Evolutionary conservation across 2,797 vertebrate genomes (phyloP), one percentile per base, ranked within the genome.

Genomic region (Myotis myotis): DNA sequence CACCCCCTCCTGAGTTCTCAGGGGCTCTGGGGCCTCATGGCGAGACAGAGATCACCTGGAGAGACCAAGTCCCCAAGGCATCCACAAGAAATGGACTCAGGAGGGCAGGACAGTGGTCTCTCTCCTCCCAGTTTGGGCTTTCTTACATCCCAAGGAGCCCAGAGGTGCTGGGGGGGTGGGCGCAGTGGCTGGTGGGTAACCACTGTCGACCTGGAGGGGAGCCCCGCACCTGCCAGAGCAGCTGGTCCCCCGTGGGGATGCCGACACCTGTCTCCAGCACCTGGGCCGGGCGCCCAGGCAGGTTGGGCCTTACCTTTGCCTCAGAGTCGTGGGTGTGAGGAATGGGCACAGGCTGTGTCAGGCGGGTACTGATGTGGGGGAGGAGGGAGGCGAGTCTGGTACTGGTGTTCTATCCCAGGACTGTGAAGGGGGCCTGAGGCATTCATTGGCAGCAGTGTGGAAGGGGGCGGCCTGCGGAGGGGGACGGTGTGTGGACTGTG

Each of bases 401-500:
- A 2, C 38, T 8, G 41, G 9, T 1, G 8, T 19, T 4, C 23
- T 15, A 1, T 33, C 64, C 49, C 2, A 15, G 30, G 47, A 36
- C 25, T 64, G 44, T 25, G 64, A 10, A 25, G 72, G 8, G n/a
- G 55, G 38, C 17, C 7, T 13, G 75, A 70, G 47, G 81, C 38
- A 33, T 10, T n/a, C 38, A 23, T 3, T 36, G 8, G 53, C 33
- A 36, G 28, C 33, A 28, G 82, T 1, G 9, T 5, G 15, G 19
- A 17, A 6, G n/a, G 20, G 16, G 0, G 17, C 20, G 17, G 19
- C 51, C 53, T 1, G 9, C 6, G 15, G 19, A 17, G 8, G 33
- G 49, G 49, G 0, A 15, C 6, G 6, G 6, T 2, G 25, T 33
- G 41, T 2, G 25, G 33, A 2, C 10, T 25, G 23, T 6, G 16